Evolutionary conservation across 1,140 invertebrate species (phyloP), one percentile per base, ranked within the genome.

Genomic region (Marisa cornuarietis): DNA sequence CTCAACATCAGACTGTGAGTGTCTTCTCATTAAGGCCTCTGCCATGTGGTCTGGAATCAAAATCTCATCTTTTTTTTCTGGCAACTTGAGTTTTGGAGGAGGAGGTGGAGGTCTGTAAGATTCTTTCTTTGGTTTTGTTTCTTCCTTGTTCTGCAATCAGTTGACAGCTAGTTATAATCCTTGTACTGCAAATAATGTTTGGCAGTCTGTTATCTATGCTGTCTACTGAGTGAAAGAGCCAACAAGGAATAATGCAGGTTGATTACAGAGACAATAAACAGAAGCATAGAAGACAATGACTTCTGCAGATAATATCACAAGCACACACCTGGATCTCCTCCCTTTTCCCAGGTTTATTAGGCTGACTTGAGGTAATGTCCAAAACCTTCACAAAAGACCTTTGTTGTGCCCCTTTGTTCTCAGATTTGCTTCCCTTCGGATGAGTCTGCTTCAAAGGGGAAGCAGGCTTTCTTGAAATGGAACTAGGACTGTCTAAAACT

Each of bases 21-120:
- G 71, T 74, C 77, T 69, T 49, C 84, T 78, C 5, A 72, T 73
- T 8, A 86, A 49, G 31, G 84, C 85, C 61, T 87, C 87, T 18
- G 79, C 68, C 61, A 88, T 80, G 73, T 85, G 83, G 18, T 85
- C 86, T 61, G 87, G 87, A 18, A 88, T 83, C 16, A 81, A 63
- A 3, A 79, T 31, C 20, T 71, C 54, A 54, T 79, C 71, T 61
- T 77, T 80, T 63, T 78, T 75, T 69, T 58, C 61, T 49, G 20
- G 62, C 52, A 52, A 24, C 68, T 68, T 79, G 18, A 54, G 22
- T 8, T 63, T 62, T 7, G 76, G 42, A 3, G 76, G 76, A 22
- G 76, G 76, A 6, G 76, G 76, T 26, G 76, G 76, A 20, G 76
- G 76, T 14, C 76, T 62, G 76, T 77, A 77, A 8, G 76, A 52